Conservation (phyloP, 2,797 vertebrate species). For the Coilia nasus region DNA sequence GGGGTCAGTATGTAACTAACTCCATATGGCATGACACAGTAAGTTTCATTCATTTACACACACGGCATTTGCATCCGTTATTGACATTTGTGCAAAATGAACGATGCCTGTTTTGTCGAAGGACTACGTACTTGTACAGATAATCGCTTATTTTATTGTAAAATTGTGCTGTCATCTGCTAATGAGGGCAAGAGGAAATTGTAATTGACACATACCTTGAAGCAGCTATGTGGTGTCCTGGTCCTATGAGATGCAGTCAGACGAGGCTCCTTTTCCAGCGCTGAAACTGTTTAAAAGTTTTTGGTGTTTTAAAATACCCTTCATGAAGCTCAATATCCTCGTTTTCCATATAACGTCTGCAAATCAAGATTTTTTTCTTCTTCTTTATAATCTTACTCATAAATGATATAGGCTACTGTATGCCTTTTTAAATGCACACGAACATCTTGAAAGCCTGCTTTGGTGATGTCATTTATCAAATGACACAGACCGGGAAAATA, state of each 20-base stretch:
- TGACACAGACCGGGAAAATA: constrained; percentile 27
- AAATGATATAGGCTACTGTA: constrained; percentile 42
- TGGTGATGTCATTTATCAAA: constrained; percentile 51
- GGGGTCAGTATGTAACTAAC: constrained; percentile 20
- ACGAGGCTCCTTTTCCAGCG: constrained; percentile 60
- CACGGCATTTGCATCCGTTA: neutral
- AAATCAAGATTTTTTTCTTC: constrained; percentile 49
- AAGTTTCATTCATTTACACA: constrained; percentile 16
- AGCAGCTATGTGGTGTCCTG: constrained; percentile 62
- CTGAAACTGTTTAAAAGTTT: constrained; percentile 64
- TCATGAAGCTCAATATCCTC: constrained; percentile 68
- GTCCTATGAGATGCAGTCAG: constrained; percentile 72
- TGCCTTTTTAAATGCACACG: constrained; percentile 51
- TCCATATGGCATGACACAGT: constrained; percentile 10
- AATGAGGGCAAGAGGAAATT: neutral
- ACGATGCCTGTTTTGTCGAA: neutral
- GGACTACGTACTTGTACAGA: neutral
- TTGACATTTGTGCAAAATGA: neutral
- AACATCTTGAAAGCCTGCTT: constrained; percentile 46
- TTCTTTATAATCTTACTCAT: constrained; percentile 38
- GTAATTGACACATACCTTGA: constrained; percentile 70
- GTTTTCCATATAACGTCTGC: constrained; percentile 48
- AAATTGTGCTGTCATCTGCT: constrained; percentile 6
- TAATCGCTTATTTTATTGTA: neutral
- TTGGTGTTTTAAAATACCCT: constrained; percentile 55